Evolutionary conservation across 2,113 vertebrate genomes (phyloP).

Genomic region (Benitochromis conjunctus): DNA sequence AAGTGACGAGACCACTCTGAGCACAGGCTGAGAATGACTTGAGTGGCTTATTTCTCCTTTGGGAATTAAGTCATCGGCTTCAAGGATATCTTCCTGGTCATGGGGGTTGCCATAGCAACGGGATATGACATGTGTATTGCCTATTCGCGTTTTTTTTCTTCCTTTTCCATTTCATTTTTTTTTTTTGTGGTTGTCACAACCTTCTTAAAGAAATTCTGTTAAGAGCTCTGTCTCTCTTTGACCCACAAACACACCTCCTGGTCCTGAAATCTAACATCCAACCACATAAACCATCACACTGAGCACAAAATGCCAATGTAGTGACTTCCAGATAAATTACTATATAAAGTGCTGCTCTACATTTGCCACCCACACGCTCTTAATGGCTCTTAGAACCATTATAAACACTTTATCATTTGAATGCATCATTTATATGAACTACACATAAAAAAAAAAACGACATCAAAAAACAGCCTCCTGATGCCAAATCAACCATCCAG

Average conservation of each 20-base stretch:
- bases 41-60: conserved; percentile 8
- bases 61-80: conserved; percentile 49
- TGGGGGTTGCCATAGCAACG: conserved; percentile 27
- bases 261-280: background rate
- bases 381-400: background rate
- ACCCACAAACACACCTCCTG: background rate
- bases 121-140: conserved; percentile 5
- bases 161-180: background rate
- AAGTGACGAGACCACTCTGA: background rate
- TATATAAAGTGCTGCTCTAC: background rate
- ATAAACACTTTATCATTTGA: background rate
- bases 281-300: background rate
- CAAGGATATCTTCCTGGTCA: background rate
- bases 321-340: background rate
- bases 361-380: background rate
- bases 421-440: background rate
- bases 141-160: conserved; percentile 15
- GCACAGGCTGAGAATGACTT: conserved; percentile 1
- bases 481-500: background rate
- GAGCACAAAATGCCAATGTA: background rate
- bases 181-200: background rate
- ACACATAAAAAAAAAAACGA: background rate
- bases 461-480: background rate
- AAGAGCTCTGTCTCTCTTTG: background rate
- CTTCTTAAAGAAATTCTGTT: background rate